These are phyloP conservation scores for Cercopithecus neglectus DNA, from an alignment of 2,797 vertebrate species.

Conservation along the genomic window DNA sequence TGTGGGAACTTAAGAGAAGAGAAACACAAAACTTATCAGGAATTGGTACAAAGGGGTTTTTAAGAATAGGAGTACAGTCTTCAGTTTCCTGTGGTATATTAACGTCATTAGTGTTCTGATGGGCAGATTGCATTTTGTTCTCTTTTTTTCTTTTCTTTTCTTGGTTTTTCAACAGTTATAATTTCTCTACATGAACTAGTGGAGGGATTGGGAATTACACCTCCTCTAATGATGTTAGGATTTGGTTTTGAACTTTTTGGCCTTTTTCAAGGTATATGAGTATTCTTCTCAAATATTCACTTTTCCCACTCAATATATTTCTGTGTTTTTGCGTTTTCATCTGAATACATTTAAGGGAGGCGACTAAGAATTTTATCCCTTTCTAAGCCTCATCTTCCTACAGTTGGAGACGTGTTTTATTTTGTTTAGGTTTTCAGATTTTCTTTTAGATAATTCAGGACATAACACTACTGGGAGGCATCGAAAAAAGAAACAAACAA, in stretches of 20 bases:
- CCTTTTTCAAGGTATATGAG: not conserved
- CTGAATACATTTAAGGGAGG: not conserved
- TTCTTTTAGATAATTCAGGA: not conserved
- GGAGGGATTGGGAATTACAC: not conserved
- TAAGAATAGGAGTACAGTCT: not conserved
- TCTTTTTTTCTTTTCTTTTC: not conserved
- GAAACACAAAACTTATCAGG: not conserved
- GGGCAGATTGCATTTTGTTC: not conserved
- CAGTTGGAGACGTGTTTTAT: rapidly evolving
- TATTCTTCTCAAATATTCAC: not conserved
- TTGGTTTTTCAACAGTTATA: not conserved
- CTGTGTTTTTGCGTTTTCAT: not conserved
- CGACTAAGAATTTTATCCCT: not conserved
- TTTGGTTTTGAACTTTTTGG: not conserved
- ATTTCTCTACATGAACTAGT: not conserved
- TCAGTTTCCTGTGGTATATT: not conserved
- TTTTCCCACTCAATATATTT: not conserved
- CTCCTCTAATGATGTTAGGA: not conserved
- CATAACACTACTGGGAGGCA: not conserved
- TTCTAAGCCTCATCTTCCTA: not conserved
- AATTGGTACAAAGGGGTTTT: not conserved
- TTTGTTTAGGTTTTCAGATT: not conserved
- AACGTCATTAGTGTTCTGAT: not conserved
- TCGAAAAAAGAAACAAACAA: not conserved
- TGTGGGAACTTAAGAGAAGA: not conserved